phyloP scores from a whole-genome alignment of 2,797 vertebrate species.

The Sebastes dallii region DNA sequence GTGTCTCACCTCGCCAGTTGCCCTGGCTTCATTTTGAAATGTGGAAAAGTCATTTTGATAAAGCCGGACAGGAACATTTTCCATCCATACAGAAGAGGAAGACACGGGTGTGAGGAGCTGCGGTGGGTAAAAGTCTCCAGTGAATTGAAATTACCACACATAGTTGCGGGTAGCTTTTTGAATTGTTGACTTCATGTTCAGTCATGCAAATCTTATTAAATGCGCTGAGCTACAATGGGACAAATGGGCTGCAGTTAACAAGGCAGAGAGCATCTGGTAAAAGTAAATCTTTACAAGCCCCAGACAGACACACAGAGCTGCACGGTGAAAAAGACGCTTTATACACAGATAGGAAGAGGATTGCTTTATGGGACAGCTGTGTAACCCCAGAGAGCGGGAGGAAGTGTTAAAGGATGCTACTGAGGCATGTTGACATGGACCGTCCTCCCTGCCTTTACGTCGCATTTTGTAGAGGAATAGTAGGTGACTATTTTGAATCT shows the following conservation, averaged over 20 bases:
- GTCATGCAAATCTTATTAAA: conserved; percentile 66
- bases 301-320: conserved; percentile 32
- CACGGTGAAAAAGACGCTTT: conserved; percentile 24
- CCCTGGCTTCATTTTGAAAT: background rate
- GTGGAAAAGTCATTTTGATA: conserved; percentile 10
- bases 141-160: conserved; percentile 14
- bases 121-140: conserved; percentile 4
- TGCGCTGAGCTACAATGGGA: conserved; percentile 47
- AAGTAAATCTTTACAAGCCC: conserved; percentile 63
- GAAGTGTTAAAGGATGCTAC: conserved; percentile 58
- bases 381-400: conserved; percentile 36
- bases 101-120: background rate
- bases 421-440: conserved; percentile 3
- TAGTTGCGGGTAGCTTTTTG: conserved; percentile 29
- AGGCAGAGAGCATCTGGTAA: conserved; percentile 66
- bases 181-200: conserved; percentile 65
- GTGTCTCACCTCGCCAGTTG: background rate
- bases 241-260: conserved; percentile 64
- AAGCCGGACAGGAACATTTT: background rate
- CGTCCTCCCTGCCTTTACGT: background rate
- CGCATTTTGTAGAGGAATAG: background rate
- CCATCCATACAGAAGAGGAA: background rate
- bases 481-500: background rate
- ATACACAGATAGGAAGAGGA: conserved; percentile 47
- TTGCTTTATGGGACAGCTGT: conserved; percentile 71